Evolutionary conservation across 2,797 vertebrate genomes (phyloP).

Genomic region (Menidia menidia): DNA sequence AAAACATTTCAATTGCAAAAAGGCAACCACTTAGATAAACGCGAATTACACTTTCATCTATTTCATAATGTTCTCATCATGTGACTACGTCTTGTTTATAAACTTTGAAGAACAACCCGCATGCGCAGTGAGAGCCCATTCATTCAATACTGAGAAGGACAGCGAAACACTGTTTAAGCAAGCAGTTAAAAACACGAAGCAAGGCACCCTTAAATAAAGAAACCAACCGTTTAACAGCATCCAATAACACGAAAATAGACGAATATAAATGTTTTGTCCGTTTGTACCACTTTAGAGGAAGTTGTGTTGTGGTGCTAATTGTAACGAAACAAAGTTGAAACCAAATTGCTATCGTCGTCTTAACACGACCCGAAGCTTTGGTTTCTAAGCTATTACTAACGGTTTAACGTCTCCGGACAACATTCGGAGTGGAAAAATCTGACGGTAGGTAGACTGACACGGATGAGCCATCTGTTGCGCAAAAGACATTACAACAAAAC

Average conservation of each 20-base stretch:
- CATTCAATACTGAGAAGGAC: constrained; percentile 87
- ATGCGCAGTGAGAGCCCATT: constrained; percentile 91
- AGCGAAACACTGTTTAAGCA: constrained; percentile 33
- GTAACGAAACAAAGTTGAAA: constrained; percentile 45
- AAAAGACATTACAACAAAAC: constrained; percentile 62
- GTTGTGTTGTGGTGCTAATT: neutral
- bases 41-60: neutral
- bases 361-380: neutral
- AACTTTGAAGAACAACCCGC: constrained; percentile 81
- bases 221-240: accelerated
- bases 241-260: accelerated
- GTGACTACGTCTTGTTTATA: constrained; percentile 93
- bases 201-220: neutral
- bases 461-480: constrained; percentile 42
- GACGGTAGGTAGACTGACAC: neutral
- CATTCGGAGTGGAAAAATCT: neutral
- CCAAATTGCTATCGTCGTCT: constrained; percentile 39
- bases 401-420: accelerated
- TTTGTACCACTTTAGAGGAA: constrained; percentile 10
- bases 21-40: neutral
- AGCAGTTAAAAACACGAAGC: constrained; percentile 3
- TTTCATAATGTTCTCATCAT: constrained; percentile 77
- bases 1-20: neutral
- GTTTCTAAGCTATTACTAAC: accelerated
- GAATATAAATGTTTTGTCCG: neutral